Evolutionary conservation across 2,113 vertebrate species (phyloP).

Genomic region (Cavia porcellus): DNA sequence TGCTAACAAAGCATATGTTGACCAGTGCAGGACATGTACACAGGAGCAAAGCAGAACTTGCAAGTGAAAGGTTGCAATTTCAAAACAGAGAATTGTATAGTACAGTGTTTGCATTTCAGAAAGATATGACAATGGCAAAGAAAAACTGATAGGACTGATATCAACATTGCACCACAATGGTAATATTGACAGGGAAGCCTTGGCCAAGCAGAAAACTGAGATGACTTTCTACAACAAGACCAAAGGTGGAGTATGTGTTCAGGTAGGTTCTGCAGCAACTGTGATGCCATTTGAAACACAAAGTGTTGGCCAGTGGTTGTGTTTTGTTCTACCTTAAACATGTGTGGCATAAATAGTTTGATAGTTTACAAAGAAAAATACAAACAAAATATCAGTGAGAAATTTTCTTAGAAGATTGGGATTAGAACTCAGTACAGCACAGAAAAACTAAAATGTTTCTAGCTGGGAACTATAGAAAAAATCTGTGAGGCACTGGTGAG

Average conservation of each 20-base stretch:
- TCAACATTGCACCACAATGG: no score
- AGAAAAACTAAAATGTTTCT: background rate
- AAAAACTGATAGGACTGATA: no score
- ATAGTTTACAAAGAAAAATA: background rate
- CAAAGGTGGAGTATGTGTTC: background rate
- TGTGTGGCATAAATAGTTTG: background rate
- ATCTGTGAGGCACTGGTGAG: background rate
- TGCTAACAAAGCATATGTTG: no score
- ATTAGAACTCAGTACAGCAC: background rate
- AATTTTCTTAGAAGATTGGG: background rate
- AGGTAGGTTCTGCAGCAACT: background rate
- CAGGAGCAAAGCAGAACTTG: no score
- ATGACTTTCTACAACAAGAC: background rate
- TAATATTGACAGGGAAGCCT: background rate
- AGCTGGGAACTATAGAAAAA: background rate
- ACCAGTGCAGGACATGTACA: no score
- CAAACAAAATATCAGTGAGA: background rate
- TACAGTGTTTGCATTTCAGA: no score
- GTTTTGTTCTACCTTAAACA: background rate
- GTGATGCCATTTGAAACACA: background rate
- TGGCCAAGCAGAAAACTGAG: background rate
- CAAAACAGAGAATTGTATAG: no score
- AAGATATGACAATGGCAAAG: no score
- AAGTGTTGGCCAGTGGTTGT: background rate
- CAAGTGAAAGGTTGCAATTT: no score